Base-by-base conservation (phyloP, 2,888 invertebrate genomes). In the Timema cristinae region DNA sequence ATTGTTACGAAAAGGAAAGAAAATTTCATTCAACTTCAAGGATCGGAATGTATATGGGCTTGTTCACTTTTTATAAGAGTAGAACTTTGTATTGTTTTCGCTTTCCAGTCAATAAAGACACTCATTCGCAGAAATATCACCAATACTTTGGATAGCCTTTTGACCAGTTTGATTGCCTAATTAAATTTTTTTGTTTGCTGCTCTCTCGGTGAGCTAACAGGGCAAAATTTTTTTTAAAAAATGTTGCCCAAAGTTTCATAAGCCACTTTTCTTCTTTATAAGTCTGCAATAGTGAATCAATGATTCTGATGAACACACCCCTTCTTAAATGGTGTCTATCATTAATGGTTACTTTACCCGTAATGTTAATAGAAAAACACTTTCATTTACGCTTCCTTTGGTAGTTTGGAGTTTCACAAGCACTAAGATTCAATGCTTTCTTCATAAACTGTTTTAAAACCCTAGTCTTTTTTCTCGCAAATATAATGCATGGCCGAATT, bases 241-340 rank as follows among this genome's bases (percentile, higher is more conserved):
- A n/a, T 59, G 10, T 59, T 59, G 59, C 59, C n/a, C 9, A 59
- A 59, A 13, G 13, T 59, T 59, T 7, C 59, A n/a, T 59, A 59
- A 59, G 15, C 59, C 59, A 16, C 59, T n/a, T 59, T 59, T 13
- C 59, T 59, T 59, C 59, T 7, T 0, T 32, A 0, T 59, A 59
- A n/a, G 59, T 59, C n/a, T 16, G 15, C 59, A 59, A 59, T 59
- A 59, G 59, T 59, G 59, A 59, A 59, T 59, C 59, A 59, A 59
- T 59, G 5, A 10, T 59, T 59, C 6, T 59, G 59, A 59, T 59
- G 59, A 59, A 59, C 59, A 10, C 59, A 59, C 59, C 54, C 8
- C n/a, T 59, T 59, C 13, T 59, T 5, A 59, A 59, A 59, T n/a
- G 59, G 0, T 59, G 13, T 54, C 54, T 54, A n/a, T 54, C 54